Evolutionary conservation across 2,113 vertebrate species (phyloP).

Genomic region (Hiodon alosoides): DNA sequence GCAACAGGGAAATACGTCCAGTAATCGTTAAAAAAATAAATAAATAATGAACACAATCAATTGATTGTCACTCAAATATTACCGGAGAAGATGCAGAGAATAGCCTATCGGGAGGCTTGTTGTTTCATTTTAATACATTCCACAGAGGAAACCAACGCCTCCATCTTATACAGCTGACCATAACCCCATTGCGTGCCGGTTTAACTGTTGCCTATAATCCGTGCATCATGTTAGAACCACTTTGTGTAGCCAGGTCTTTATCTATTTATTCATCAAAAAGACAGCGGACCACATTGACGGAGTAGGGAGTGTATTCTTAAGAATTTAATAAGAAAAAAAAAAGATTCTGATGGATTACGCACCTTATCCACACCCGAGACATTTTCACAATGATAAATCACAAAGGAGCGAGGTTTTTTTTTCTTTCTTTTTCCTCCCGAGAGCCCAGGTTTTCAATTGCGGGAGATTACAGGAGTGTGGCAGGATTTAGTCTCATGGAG

Average conservation of each 20-base stretch:
- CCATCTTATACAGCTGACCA: background rate
- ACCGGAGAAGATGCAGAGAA: background rate
- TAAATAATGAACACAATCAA: background rate
- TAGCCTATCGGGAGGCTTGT: background rate
- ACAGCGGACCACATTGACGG: slow-evolving; percentile 59
- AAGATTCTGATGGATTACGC: slow-evolving; percentile 73
- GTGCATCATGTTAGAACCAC: background rate
- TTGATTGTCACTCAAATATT: background rate
- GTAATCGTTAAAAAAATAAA: too few species aligned
- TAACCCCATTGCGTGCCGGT: background rate
- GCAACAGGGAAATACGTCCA: background rate
- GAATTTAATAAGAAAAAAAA: slow-evolving; percentile 70
- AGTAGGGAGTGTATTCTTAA: slow-evolving; percentile 67
- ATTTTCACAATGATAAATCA: slow-evolving; percentile 71
- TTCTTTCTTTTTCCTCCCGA: slow-evolving; percentile 47
- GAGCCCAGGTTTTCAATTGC: slow-evolving; percentile 67
- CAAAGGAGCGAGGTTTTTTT: slow-evolving; percentile 47
- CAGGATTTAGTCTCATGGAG: slow-evolving; percentile 54
- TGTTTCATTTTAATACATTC: background rate
- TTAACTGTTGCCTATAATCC: background rate
- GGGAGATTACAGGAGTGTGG: slow-evolving; percentile 64
- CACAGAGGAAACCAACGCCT: background rate
- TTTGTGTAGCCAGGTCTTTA: slow-evolving; percentile 39
- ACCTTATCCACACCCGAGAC: slow-evolving; percentile 66
- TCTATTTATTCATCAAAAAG: slow-evolving; percentile 67